phyloP scores from a whole-genome alignment of 92 coral and sea anemone species.

The Umimayanthus kanabou region DNA sequence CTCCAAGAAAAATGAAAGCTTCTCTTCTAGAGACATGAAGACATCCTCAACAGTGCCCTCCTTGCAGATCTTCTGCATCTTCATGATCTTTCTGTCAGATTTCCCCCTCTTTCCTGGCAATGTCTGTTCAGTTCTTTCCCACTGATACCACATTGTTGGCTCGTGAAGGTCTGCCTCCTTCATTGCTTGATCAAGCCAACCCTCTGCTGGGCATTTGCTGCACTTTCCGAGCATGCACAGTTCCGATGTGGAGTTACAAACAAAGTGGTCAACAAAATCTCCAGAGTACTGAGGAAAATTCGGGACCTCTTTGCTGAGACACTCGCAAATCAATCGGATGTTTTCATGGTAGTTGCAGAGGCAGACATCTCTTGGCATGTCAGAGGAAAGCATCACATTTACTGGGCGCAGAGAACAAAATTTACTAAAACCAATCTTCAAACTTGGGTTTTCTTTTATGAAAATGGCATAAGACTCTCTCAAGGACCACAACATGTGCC shows the following conservation, averaged over 20 bases:
- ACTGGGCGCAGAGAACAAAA: conserved; percentile 59
- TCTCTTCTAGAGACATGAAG: not conserved
- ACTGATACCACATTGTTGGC: conserved; percentile 54
- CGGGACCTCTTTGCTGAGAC: not conserved
- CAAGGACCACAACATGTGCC: conserved; percentile 60
- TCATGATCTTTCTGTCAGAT: conserved; percentile 34
- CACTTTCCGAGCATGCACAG: not conserved
- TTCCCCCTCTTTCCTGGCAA: conserved; percentile 14
- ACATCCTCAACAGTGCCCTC: conserved; percentile 40
- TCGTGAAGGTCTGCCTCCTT: conserved; percentile 10
- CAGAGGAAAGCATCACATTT: conserved; percentile 51
- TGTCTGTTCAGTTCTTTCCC: conserved; percentile 46
- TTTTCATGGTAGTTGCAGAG: conserved; percentile 9
- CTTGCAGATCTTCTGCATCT: conserved; percentile 45
- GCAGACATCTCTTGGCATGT: conserved; percentile 16
- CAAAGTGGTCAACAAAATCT: conserved; percentile 16
- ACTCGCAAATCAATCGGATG: not conserved
- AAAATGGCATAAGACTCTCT: conserved; percentile 50
- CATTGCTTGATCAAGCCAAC: conserved; percentile 1
- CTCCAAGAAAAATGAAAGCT: conserved; percentile 35
- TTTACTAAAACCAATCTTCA: conserved; percentile 54
- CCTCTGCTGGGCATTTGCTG: not conserved
- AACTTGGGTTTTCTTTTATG: conserved; percentile 49
- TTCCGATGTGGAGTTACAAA: not conserved
- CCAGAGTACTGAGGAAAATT: not conserved